Evolutionary conservation across 2,113 vertebrate species (phyloP).

Genomic region (Hyaena hyaena): DNA sequence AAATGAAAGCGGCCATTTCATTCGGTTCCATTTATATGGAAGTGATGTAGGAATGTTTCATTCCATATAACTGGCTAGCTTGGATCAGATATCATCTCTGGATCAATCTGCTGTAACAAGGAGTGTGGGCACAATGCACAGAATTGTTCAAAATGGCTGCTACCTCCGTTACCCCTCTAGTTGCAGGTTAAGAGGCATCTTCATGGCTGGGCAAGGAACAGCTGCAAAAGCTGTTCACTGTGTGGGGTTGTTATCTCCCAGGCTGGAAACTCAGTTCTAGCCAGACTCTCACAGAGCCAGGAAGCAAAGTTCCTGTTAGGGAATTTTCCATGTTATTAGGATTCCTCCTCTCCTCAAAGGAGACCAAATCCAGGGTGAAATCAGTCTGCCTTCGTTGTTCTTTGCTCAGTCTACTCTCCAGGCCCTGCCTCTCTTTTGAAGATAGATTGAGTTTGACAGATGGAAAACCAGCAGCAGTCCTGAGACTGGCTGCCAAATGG

Average conservation of each 20-base stretch:
- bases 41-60: neutral
- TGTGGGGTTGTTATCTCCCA: neutral
- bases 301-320: neutral
- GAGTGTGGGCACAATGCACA: neutral
- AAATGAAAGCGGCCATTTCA: neutral
- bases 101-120: neutral
- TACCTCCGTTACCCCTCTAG: neutral
- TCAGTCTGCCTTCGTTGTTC: neutral
- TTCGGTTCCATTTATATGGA: neutral
- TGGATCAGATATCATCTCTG: neutral
- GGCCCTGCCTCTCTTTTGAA: slow-evolving; percentile 17
- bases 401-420: slow-evolving; percentile 55
- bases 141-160: slow-evolving; percentile 7
- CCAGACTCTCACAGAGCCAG: slow-evolving; percentile 30
- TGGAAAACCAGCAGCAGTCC: slow-evolving; percentile 75
- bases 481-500: slow-evolving; percentile 68
- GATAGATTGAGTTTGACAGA: slow-evolving; percentile 72
- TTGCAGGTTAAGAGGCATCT: neutral
- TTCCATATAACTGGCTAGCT: neutral
- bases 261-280: neutral
- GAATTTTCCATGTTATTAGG: slow-evolving; percentile 60
- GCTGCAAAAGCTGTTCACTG: neutral
- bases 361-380: neutral
- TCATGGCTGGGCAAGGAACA: neutral
- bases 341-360: slow-evolving; percentile 26